Evolutionary conservation across 2,797 vertebrate genomes (phyloP).

Genomic region (Fratercula arctica): DNA sequence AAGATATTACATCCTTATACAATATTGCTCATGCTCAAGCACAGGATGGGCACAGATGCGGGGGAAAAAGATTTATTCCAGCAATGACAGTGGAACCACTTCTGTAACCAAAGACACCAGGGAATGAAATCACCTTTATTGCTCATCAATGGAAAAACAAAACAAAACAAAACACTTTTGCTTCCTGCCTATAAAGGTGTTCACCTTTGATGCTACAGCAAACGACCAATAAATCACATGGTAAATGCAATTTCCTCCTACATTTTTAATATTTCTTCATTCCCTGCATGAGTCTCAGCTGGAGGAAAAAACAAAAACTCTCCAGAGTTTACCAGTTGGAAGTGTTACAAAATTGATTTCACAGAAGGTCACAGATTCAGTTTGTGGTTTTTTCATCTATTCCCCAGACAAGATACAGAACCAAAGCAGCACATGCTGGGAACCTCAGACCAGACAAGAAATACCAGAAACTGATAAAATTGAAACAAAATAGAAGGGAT

Average conservation of each 20-base stretch:
- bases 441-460: not conserved
- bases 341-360: constrained; percentile 19
- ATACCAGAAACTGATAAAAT: not conserved
- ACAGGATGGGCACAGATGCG: not conserved
- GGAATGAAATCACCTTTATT: constrained; percentile 32
- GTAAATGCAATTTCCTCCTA: constrained; percentile 34
- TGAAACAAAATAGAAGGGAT: not conserved
- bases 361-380: not conserved
- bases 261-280: constrained; percentile 57
- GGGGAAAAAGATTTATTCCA: constrained; percentile 36
- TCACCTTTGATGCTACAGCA: constrained; percentile 6
- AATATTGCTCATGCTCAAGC: not conserved
- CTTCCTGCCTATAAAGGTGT: constrained; percentile 25
- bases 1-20: not conserved
- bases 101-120: not conserved
- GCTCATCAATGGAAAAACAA: not conserved
- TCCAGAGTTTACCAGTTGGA: not conserved
- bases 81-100: not conserved
- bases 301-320: constrained; percentile 10
- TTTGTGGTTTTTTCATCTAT: not conserved
- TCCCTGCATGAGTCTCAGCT: not conserved
- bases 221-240: constrained; percentile 9
- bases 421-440: not conserved
- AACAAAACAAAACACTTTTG: not conserved
- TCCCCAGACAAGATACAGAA: constrained; percentile 9